Base-by-base conservation (phyloP, 2,888 invertebrate genomes). In the Folsomia candida region DNA sequence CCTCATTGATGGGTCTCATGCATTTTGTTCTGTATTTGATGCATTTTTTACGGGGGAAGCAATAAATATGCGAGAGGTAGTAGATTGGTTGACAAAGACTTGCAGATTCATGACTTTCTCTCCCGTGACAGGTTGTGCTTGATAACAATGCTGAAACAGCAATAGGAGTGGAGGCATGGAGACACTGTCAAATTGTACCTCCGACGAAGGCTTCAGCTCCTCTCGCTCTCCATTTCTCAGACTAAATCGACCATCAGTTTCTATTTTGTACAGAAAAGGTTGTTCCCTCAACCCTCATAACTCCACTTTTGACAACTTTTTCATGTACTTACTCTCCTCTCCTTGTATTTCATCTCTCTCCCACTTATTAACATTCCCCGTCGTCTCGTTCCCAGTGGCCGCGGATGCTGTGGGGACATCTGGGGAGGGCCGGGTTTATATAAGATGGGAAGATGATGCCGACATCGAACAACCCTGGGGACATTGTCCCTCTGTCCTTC, bases 11-110 rank as follows among this genome's bases (percentile, higher is more conserved):
- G 73, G 73, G 67, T 25, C 60, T 68, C 73, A 73, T 77, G 76
- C 71, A 77, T 77, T 77, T 74, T 75, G 74, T 77, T 72, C 74
- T 75, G 73, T 74, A 75, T 75, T 76, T 76, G 78, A 78, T 76
- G 76, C 78, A 76, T 75, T 78, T 78, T 76, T 78, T 76, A 75
- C 74, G 65, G 22, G 47, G 47, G 73, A 66, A 57, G 75, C 73
- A 75, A 78, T 78, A 78, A 78, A 78, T 76, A 78, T 74, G 76
- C 74, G 76, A 71, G 72, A 73, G 69, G 69, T 62, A 67, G 66
- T n/a, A 59, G 65, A 69, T 64, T 62, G 72, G 58, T 20, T 37
- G 26, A 57, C 60, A 67, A 66, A 70, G 75, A 73, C 68, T 70
- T 76, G 74, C 74, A 74, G 76, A 76, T 76, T 75, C 75, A 75